A percentile compares a stretch with the other conserved stretches of the same genome.
Conservation (phyloP, 2,797 vertebrate species). For the Leptoclinus maculatus region DNA sequence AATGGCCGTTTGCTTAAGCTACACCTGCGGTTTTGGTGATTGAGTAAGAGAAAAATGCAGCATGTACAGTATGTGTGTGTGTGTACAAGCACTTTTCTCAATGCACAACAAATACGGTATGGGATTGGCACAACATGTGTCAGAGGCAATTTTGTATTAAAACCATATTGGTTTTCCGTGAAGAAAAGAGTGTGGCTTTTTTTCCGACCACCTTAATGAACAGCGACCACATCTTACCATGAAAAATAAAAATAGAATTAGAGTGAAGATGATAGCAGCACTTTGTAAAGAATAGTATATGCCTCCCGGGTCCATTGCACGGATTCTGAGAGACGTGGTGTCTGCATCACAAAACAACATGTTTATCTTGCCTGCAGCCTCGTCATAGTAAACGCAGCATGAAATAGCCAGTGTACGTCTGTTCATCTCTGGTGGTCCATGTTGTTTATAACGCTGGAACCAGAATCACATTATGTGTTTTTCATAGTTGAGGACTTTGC, state of each 20-base stretch:
- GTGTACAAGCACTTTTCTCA: conserved; percentile 11
- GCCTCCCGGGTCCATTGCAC: neutral
- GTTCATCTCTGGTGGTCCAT: conserved; percentile 51
- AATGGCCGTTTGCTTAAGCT: conserved; percentile 4
- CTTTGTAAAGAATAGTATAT: neutral
- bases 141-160: neutral
- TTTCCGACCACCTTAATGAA: neutral
- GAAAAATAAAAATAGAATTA: neutral
- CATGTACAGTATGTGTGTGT: no score
- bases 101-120: neutral
- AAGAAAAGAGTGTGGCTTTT: neutral
- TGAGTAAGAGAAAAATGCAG: neutral
- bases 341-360: conserved; percentile 20
- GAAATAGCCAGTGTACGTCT: conserved; percentile 1
- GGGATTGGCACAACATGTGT: neutral
- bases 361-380: conserved; percentile 5
- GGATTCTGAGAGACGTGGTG: neutral
- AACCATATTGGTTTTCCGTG: neutral
- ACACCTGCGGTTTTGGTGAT: neutral
- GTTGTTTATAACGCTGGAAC: conserved; percentile 50
- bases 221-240: neutral
- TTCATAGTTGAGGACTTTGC: conserved; percentile 22
- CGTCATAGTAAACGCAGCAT: conserved; percentile 31
- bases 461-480: conserved; percentile 37
- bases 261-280: neutral